Conservation (phyloP, 1,140 invertebrate species). For the Heliothis virescens region DNA sequence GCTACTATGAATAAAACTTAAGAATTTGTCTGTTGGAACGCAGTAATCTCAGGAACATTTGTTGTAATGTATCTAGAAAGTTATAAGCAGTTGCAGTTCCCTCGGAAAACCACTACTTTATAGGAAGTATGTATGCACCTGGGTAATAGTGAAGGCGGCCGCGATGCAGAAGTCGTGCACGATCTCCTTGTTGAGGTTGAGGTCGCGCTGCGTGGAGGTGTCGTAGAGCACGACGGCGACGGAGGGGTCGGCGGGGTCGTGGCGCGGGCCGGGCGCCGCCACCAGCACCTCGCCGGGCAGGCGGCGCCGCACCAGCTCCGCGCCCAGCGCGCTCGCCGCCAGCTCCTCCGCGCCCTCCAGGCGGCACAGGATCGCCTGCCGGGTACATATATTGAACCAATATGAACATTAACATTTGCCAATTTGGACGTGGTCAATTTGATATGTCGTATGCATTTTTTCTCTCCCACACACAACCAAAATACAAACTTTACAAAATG, state of each 20-base stretch:
- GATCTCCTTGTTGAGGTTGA: slow-evolving; percentile 82
- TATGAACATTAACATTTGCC: too few species aligned
- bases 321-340: slow-evolving; percentile 77
- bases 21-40: too few species aligned
- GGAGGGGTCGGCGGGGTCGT: slow-evolving; percentile 75
- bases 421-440: background rate
- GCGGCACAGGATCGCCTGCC: slow-evolving; percentile 87
- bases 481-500: background rate
- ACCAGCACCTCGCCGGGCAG: slow-evolving; percentile 77
- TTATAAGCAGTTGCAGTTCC: too few species aligned
- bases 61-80: too few species aligned
- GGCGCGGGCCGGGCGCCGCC: slow-evolving; percentile 74
- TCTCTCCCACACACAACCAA: too few species aligned
- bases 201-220: slow-evolving; percentile 77
- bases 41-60: too few species aligned
- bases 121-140: slow-evolving; percentile 52
- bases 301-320: slow-evolving; percentile 71
- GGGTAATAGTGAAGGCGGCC: slow-evolving; percentile 74
- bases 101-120: too few species aligned
- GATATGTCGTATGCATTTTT: background rate
- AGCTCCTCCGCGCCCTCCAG: slow-evolving; percentile 88
- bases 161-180: slow-evolving; percentile 79
- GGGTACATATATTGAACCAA: background rate
- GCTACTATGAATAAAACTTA: too few species aligned
- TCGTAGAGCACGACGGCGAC: slow-evolving; percentile 79